These are phyloP conservation scores for Cephalopterus ornatus DNA, from an alignment of 2,113 vertebrate species.

Conservation along the genomic window DNA sequence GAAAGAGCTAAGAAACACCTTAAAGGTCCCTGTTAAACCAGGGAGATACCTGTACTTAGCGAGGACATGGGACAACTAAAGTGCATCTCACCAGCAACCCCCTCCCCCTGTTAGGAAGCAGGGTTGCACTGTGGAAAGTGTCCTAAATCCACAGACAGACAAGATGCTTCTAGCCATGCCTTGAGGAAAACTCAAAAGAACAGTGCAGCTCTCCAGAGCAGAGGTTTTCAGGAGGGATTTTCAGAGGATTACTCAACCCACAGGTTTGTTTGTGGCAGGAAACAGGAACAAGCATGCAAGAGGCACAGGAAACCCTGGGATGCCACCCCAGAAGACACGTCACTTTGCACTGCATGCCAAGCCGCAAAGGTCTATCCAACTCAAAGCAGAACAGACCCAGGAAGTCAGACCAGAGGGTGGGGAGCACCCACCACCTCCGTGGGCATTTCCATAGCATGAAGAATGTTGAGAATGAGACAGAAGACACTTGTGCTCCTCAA, in stretches of 20 bases:
- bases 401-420: background rate
- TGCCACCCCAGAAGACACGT: background rate
- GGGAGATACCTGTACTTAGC: background rate
- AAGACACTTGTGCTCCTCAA: background rate
- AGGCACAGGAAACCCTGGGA: background rate
- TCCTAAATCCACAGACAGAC: background rate
- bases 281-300: background rate
- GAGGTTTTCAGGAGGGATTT: background rate
- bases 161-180: fast-evolving
- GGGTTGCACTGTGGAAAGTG: background rate
- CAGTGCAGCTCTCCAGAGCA: fast-evolving
- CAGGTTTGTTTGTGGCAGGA: background rate
- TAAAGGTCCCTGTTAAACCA: fast-evolving
- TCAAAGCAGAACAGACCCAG: background rate
- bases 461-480: background rate
- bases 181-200: background rate
- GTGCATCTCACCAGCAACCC: fast-evolving
- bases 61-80: too few relatives aligned
- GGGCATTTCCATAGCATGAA: background rate
- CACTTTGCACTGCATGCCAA: background rate
- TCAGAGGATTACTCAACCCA: background rate
- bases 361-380: background rate
- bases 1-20: background rate
- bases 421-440: background rate
- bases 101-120: background rate